These are phyloP conservation scores for Oscheius sp. DNA, from an alignment of 2,888 invertebrate genomes.

Conservation along the genomic window DNA sequence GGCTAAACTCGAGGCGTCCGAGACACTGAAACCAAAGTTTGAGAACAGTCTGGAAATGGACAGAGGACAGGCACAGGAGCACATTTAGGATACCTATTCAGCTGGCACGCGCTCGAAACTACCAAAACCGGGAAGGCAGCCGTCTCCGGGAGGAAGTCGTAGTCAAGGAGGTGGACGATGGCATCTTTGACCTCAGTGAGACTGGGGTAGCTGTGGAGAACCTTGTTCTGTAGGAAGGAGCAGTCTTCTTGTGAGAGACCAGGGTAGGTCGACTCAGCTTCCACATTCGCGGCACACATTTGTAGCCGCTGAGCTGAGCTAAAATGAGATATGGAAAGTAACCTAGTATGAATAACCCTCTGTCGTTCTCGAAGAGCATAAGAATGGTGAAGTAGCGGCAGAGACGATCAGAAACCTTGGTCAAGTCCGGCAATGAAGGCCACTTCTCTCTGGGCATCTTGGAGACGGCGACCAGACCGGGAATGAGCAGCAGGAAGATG, in stretches of 20 bases:
- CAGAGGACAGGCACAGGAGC: neutral
- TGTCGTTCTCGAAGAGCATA: slow-evolving; percentile 7
- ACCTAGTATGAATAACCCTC: neutral
- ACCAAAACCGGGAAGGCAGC: slow-evolving; percentile 49
- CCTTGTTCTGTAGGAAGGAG: slow-evolving; percentile 26
- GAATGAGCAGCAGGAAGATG: slow-evolving; percentile 41
- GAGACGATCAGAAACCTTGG: neutral
- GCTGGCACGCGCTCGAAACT: slow-evolving; percentile 38
- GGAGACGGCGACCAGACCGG: slow-evolving; percentile 43
- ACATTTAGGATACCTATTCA: slow-evolving; percentile 39
- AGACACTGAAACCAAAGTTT: slow-evolving; percentile 44
- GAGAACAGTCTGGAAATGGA: too few relatives aligned
- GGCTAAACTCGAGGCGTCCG: slow-evolving; percentile 46
- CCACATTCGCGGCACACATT: too few relatives aligned
- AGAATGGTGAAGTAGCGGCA: slow-evolving; percentile 6
- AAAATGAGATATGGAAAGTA: too few relatives aligned
- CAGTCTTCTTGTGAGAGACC: slow-evolving; percentile 41
- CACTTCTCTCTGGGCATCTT: slow-evolving; percentile 43
- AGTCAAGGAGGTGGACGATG: slow-evolving; percentile 44
- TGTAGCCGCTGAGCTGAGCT: too few relatives aligned
- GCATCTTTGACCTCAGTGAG: slow-evolving; percentile 41
- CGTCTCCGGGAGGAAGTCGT: slow-evolving; percentile 41
- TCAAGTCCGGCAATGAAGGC: slow-evolving; percentile 36
- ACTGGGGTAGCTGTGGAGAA: slow-evolving; percentile 34
- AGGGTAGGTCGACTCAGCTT: neutral